Percentiles rank a stretch among this genome's conserved stretches.
phyloP scores from a whole-genome alignment of 2,888 invertebrate species.

The Lochmaea capreae region DNA sequence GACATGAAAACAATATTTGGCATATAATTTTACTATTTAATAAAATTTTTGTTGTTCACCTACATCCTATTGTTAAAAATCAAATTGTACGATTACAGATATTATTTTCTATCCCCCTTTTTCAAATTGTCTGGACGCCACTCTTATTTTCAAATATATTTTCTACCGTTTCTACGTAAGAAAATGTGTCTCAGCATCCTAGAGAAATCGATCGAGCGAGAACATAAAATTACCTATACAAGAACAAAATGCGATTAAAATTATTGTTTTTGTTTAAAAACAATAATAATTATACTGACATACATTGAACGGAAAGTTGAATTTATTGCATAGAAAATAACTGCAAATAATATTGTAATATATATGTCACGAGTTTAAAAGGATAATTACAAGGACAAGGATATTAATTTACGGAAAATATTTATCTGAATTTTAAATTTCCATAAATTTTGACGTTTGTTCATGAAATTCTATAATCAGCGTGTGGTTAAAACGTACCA shows the following conservation, averaged over 20 bases:
- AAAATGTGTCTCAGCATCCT: not conserved
- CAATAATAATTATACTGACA: not conserved
- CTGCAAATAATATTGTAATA: not conserved
- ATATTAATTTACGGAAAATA: not conserved
- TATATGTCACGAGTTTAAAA: conserved; percentile 15
- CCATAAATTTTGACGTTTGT: too few relatives aligned
- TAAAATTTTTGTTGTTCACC: too few relatives aligned
- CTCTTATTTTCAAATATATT: not conserved
- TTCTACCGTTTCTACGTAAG: conserved; percentile 15
- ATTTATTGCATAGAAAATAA: not conserved
- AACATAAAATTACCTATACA: conserved; percentile 16
- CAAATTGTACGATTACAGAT: too few relatives aligned
- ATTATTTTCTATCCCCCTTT: not conserved
- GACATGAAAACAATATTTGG: too few relatives aligned
- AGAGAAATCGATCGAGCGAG: conserved; percentile 25
- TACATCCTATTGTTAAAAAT: too few relatives aligned
- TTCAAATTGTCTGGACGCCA: not conserved
- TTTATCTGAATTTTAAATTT: not conserved
- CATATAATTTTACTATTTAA: too few relatives aligned
- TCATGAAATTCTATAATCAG: too few relatives aligned
- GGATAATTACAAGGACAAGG: not conserved
- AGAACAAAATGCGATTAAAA: not conserved
- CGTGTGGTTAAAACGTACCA: too few relatives aligned
- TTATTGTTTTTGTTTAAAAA: conserved; percentile 15
- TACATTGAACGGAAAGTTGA: not conserved